Percentiles rank a stretch among this genome's conserved stretches.
phyloP scores from a whole-genome alignment of 1,140 invertebrate genomes.

The Ceratina japonica region DNA sequence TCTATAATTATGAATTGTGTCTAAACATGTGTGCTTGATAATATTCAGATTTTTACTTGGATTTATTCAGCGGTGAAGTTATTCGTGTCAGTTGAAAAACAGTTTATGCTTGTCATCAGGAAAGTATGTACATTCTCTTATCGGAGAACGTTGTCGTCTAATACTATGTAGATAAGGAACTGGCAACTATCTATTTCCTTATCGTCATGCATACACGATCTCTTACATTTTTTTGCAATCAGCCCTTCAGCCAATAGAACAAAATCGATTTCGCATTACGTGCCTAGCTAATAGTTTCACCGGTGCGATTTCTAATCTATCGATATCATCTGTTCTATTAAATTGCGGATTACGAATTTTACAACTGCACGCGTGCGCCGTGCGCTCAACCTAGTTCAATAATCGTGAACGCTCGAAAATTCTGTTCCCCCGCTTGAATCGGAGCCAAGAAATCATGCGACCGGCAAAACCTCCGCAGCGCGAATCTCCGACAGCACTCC shows the following conservation, averaged over 20 bases:
- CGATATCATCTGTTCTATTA: not conserved
- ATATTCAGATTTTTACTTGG: not conserved
- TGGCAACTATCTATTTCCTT: conserved; percentile 8
- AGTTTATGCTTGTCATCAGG: not conserved
- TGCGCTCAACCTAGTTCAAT: not conserved
- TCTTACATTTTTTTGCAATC: not conserved
- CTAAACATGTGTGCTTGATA: no score
- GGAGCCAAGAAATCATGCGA: not conserved
- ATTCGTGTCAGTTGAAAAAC: not conserved
- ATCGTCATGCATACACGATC: conserved; percentile 14
- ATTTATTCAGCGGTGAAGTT: not conserved
- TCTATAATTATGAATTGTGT: not conserved
- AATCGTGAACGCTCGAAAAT: not conserved
- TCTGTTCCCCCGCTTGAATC: not conserved
- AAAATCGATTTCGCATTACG: conserved; percentile 1
- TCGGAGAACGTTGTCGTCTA: conserved; percentile 13
- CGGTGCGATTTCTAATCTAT: not conserved
- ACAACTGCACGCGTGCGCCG: not conserved
- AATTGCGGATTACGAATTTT: not conserved
- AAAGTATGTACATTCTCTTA: not conserved
- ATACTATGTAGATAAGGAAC: conserved; percentile 17
- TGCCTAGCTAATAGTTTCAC: not conserved
- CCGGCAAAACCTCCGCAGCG: not conserved
- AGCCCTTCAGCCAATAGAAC: not conserved
- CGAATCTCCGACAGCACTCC: not conserved